Evolutionary conservation across 2,113 vertebrate genomes (phyloP).

Genomic region (Notiomystis cincta): DNA sequence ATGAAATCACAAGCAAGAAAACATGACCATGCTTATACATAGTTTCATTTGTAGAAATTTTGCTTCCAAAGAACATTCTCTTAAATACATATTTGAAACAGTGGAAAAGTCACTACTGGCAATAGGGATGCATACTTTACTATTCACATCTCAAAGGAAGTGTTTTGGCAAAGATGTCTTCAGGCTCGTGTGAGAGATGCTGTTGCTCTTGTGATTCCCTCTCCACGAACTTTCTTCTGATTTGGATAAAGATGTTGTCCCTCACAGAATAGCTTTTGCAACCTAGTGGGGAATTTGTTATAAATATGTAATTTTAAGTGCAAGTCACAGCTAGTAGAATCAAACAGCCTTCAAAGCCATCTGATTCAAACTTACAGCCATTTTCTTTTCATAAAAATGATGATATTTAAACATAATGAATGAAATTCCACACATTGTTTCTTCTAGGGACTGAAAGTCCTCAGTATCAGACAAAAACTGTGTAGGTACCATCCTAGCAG

Average conservation of each 20-base stretch:
- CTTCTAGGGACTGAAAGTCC: background rate
- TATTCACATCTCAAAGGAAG: background rate
- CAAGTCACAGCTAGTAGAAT: background rate
- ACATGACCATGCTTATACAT: background rate
- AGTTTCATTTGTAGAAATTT: background rate
- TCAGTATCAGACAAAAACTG: background rate
- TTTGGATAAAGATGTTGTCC: background rate
- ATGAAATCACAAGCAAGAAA: background rate
- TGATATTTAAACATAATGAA: background rate
- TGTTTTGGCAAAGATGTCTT: background rate
- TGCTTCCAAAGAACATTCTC: background rate
- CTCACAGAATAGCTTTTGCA: conserved; percentile 15
- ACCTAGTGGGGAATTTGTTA: background rate
- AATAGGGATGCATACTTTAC: background rate
- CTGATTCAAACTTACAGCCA: background rate
- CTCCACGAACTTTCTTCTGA: background rate
- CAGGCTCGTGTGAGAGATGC: background rate
- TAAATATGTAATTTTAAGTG: background rate
- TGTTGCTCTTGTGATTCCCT: background rate
- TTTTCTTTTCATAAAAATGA: background rate
- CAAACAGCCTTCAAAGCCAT: background rate
- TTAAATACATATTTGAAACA: background rate
- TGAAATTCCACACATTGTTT: background rate
- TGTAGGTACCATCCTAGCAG: background rate
- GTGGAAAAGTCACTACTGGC: background rate